A percentile compares a stretch with the other conserved stretches of the same genome.
phyloP scores from a whole-genome alignment of 2,797 vertebrate species.

The Enteromius treurensis region DNA sequence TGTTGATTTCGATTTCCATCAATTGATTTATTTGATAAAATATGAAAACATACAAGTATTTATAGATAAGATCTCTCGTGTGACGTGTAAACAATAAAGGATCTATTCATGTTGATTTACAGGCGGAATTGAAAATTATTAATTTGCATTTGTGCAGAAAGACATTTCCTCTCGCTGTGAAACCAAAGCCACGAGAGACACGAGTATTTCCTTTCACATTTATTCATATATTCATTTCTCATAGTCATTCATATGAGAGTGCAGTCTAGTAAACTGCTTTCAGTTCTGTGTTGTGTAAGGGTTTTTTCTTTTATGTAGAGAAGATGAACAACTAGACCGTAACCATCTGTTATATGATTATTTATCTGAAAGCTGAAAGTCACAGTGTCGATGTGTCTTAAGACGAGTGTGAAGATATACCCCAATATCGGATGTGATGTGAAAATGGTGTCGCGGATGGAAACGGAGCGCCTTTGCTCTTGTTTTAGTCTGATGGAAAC shows the following conservation, averaged over 20 bases:
- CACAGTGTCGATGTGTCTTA: neutral
- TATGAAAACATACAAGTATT: neutral
- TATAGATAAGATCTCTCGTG: neutral
- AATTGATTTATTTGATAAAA: neutral
- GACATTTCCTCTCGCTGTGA: neutral
- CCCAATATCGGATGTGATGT: neutral
- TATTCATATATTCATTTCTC: neutral
- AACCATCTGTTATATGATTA: neutral
- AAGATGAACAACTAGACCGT: neutral
- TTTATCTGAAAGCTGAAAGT: neutral
- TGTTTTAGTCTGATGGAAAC: neutral
- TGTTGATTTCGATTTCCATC: neutral
- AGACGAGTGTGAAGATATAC: neutral
- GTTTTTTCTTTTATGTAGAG: neutral
- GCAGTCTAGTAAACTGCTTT: neutral
- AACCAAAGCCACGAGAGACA: conserved; percentile 1
- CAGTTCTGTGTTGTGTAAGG: neutral
- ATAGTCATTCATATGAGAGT: neutral
- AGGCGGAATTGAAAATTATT: neutral
- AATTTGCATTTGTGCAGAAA: neutral
- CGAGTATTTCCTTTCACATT: neutral
- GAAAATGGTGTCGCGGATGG: neutral
- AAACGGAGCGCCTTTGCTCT: neutral
- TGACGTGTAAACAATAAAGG: neutral
- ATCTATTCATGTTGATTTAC: neutral